phyloP scores from a whole-genome alignment of 2,888 invertebrate genomes.

The Dorcus parallelipipedus region DNA sequence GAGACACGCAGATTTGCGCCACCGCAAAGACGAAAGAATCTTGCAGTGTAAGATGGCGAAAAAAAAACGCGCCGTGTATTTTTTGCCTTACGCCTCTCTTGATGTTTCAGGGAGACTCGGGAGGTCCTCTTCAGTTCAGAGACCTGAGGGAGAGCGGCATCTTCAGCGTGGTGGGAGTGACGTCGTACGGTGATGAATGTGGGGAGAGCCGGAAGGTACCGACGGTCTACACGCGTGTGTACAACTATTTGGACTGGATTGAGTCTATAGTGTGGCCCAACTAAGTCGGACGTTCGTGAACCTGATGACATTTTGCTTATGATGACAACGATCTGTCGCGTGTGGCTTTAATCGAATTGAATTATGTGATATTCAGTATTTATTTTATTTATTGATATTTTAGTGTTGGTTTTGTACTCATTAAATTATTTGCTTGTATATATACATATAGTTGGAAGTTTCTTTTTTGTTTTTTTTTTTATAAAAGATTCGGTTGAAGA shows the following conservation, averaged over 20 bases:
- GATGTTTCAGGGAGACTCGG: conserved; percentile 53
- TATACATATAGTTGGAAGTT: no score
- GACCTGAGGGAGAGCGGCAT: conserved; percentile 20
- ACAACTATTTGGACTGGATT: conserved; percentile 44
- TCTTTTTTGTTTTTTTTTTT: no score
- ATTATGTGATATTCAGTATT: no score
- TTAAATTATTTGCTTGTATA: no score
- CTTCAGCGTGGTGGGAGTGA: conserved; percentile 42
- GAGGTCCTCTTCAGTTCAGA: conserved; percentile 52
- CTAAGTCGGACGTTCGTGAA: no score
- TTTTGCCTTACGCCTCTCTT: background rate
- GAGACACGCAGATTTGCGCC: conserved; percentile 37
- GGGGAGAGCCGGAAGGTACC: conserved; percentile 34
- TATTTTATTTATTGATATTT: no score
- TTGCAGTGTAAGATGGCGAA: conserved; percentile 10
- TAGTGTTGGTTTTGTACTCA: no score
- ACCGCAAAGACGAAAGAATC: conserved; percentile 20
- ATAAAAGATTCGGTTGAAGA: no score
- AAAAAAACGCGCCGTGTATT: background rate
- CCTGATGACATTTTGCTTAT: no score
- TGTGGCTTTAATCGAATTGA: no score
- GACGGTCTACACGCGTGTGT: conserved; percentile 43
- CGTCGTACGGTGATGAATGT: conserved; percentile 45
- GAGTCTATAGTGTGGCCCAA: conserved; percentile 43
- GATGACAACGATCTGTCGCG: no score